phyloP scores from a whole-genome alignment of 2,113 vertebrate species.

The Lontra canadensis region DNA sequence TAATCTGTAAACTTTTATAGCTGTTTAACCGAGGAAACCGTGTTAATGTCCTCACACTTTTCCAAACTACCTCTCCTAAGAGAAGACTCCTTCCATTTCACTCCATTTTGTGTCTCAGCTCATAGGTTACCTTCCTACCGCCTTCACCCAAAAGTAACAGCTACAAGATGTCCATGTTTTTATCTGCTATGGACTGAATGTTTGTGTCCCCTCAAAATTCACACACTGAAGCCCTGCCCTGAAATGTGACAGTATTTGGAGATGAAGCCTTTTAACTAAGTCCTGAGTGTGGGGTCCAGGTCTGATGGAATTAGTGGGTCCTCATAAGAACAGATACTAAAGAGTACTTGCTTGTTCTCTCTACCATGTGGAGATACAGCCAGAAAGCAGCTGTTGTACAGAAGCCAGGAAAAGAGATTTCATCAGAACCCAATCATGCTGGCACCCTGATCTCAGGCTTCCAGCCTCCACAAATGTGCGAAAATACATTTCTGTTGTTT shows the following conservation, averaged over 20 bases:
- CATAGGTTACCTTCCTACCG: not conserved
- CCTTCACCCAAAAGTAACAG: not conserved
- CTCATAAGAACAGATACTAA: not conserved
- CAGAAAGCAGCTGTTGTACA: not conserved
- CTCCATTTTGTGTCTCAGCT: not conserved
- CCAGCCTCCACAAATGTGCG: not conserved
- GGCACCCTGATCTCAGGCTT: not conserved
- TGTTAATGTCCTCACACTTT: slow-evolving; percentile 8
- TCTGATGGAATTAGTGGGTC: not conserved
- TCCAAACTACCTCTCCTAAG: not conserved
- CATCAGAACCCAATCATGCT: not conserved
- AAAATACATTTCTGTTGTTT: not conserved
- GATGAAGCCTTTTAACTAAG: not conserved
- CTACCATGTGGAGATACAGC: not conserved
- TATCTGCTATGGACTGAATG: not conserved
- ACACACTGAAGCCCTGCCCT: not conserved
- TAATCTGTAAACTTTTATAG: not conserved
- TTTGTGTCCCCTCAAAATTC: not conserved
- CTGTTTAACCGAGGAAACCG: not conserved
- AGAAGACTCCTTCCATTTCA: not conserved
- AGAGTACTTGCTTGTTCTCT: not conserved
- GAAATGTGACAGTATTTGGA: not conserved
- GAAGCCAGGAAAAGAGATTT: not conserved
- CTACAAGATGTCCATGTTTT: not conserved
- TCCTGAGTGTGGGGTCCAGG: not conserved